A percentile compares a stretch with the other conserved stretches of the same genome.
Conservation (phyloP, 2,888 invertebrate genomes). For the Listrodromus nycthemerus region DNA sequence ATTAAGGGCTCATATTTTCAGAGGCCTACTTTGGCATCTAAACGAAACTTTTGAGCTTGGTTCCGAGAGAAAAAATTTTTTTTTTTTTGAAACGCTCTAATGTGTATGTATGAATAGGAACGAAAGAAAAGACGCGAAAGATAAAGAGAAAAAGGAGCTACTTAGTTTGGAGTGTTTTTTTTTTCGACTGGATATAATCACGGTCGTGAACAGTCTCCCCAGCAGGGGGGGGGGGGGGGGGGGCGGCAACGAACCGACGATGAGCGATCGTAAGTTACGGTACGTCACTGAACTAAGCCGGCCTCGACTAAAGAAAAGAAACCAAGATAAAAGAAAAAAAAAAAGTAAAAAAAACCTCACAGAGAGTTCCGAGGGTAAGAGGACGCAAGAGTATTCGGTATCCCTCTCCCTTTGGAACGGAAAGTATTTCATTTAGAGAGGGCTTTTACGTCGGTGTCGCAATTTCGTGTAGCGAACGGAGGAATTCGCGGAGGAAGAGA, state of each 20-base stretch:
- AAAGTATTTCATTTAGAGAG: constrained; percentile 70
- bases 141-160: not conserved
- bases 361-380: constrained; percentile 15
- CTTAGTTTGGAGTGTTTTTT: not conserved
- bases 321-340: constrained; percentile 20
- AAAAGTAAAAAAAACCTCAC: constrained; percentile 10
- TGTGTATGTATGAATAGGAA: not conserved
- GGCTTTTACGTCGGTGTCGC: constrained; percentile 68
- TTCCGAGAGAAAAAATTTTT: no score
- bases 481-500: constrained; percentile 40
- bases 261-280: constrained; percentile 24
- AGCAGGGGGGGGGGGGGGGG: not conserved
- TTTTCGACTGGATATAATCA: constrained; percentile 14
- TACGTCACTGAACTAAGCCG: constrained; percentile 29
- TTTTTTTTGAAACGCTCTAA: no score
- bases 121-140: not conserved
- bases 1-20: no score
- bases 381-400: constrained; percentile 20
- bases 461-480: constrained; percentile 62
- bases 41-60: no score
- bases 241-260: constrained; percentile 28
- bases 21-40: no score
- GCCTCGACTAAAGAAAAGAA: constrained; percentile 23
- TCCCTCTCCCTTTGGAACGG: constrained; percentile 45
- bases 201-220: not conserved